Evolutionary conservation across 1,140 invertebrate species (phyloP).

Genomic region (Eciton burchellii): DNA sequence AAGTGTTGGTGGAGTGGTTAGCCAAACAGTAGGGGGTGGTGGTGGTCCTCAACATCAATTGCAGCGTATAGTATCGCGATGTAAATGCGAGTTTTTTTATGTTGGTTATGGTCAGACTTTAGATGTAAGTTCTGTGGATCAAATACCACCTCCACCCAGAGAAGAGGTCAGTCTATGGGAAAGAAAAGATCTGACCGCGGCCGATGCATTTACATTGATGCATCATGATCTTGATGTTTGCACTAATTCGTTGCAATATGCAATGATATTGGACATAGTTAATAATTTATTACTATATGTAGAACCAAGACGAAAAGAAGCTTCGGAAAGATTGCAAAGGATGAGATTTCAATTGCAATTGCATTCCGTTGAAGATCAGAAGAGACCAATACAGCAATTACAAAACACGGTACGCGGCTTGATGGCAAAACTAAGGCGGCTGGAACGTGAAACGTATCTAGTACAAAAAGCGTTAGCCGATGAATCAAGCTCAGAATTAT

Average conservation of each 20-base stretch:
- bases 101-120: constrained; percentile 96
- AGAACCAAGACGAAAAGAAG: constrained; percentile 97
- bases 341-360: constrained; percentile 97
- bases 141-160: constrained; percentile 89
- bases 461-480: constrained; percentile 85
- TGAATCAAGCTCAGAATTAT: constrained; percentile 86
- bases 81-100: constrained; percentile 99
- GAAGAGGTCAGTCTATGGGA: constrained; percentile 91
- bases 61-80: constrained; percentile 98
- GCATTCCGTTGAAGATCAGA: constrained; percentile 95
- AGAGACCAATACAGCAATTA: constrained; percentile 95
- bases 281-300: constrained; percentile 99
- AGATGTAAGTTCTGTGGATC: constrained; percentile 88
- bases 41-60: constrained; percentile 89
- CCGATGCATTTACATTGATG: constrained; percentile 98
- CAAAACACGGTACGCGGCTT: constrained; percentile 95
- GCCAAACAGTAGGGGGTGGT: constrained; percentile 95
- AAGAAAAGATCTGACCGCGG: constrained; percentile 91
- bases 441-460: constrained; percentile 97
- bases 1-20: constrained; percentile 97
- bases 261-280: constrained; percentile 98
- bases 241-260: constrained; percentile 98
- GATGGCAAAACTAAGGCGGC: constrained; percentile 91
- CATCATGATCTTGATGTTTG: constrained; percentile 99
- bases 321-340: constrained; percentile 94